Evolutionary conservation across 2,113 vertebrate species (phyloP).

Genomic region (Lycocorax pyrrhopterus): DNA sequence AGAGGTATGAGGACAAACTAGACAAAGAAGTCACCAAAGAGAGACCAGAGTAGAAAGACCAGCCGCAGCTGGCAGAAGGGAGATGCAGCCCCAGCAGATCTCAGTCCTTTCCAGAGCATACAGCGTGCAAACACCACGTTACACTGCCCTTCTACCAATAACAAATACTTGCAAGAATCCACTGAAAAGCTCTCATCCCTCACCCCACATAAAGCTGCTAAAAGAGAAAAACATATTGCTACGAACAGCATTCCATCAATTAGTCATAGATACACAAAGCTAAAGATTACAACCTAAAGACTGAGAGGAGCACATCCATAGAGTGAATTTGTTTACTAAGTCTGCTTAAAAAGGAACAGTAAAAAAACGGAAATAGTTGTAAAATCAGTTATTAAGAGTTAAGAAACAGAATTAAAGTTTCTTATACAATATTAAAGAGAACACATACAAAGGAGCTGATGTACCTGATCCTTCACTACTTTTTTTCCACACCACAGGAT

Average conservation of each 20-base stretch:
- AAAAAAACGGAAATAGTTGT: not conserved
- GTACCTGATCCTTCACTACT: not conserved
- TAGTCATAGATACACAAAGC: not conserved
- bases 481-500: not conserved
- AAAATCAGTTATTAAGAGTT: not conserved
- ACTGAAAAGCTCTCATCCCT: not conserved
- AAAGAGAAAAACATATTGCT: not conserved
- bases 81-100: not conserved
- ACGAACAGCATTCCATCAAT: not conserved
- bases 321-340: not conserved
- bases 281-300: not conserved
- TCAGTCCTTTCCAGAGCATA: not conserved
- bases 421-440: not conserved
- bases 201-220: not conserved
- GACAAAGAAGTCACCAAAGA: not conserved
- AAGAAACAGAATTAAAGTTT: not conserved
- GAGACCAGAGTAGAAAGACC: not conserved
- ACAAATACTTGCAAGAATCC: not conserved
- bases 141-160: not conserved
- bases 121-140: rapidly evolving
- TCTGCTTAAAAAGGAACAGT: not conserved
- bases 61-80: not conserved
- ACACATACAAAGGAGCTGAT: not conserved
- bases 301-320: not conserved
- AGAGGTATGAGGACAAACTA: not conserved